phyloP scores from a whole-genome alignment of 2,113 vertebrate species.

The Tragelaphus imberbis region DNA sequence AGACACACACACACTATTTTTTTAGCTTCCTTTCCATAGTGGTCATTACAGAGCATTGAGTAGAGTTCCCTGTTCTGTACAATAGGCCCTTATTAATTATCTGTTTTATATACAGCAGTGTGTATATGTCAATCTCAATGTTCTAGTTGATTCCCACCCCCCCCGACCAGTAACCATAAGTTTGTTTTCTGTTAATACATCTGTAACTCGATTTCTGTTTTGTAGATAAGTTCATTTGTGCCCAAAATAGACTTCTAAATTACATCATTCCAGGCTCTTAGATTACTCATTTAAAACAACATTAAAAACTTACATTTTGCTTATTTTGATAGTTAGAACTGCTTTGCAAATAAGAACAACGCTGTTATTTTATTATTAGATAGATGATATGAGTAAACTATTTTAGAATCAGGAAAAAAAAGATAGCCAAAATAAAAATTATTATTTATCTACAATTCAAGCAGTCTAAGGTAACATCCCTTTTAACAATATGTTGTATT shows the following conservation, averaged over 20 bases:
- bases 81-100: not conserved
- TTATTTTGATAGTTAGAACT: slow-evolving; percentile 17
- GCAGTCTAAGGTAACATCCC: not conserved
- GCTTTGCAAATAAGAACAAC: not conserved
- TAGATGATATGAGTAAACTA: slow-evolving; percentile 21
- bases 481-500: not conserved
- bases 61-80: not conserved
- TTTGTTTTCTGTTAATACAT: not conserved
- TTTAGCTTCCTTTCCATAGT: too few species aligned
- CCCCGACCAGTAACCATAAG: not conserved
- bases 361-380: not conserved
- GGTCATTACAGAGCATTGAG: not conserved
- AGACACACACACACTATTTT: not conserved
- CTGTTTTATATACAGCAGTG: not conserved
- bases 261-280: not conserved
- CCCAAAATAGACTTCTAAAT: not conserved
- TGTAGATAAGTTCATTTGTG: not conserved
- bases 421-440: not conserved
- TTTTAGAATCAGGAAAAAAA: slow-evolving; percentile 14
- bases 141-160: not conserved
- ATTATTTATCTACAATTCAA: not conserved
- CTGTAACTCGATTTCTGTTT: not conserved
- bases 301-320: slow-evolving; percentile 24
- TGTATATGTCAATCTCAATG: not conserved
- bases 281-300: not conserved